These are phyloP conservation scores for Solenopsis fugax DNA, from an alignment of 1,140 invertebrate genomes.

Conservation along the genomic window DNA sequence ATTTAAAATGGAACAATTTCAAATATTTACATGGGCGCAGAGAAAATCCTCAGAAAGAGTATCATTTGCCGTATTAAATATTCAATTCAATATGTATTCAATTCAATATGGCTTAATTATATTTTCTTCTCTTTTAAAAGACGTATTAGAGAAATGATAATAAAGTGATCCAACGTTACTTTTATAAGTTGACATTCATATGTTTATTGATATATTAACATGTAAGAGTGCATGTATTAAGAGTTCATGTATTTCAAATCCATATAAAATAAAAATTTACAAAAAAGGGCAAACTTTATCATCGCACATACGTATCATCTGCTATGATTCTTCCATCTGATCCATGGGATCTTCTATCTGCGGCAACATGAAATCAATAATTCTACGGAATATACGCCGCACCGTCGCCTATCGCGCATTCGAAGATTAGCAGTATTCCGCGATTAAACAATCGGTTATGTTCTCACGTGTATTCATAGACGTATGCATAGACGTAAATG, in stretches of 20 bases:
- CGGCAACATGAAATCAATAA: not conserved
- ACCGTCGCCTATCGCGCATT: not conserved
- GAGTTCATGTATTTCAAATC: not conserved
- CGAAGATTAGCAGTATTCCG: constrained; percentile 50
- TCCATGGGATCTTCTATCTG: not conserved
- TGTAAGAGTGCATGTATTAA: not conserved
- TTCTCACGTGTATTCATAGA: constrained; percentile 51
- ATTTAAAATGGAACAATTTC: no score
- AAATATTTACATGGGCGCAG: no score
- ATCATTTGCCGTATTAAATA: no score
- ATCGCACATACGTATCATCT: not conserved
- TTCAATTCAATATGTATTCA: no score
- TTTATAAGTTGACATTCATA: no score
- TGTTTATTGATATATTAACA: no score
- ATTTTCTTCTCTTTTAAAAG: no score
- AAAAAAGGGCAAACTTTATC: not conserved
- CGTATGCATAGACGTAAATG: constrained; percentile 24
- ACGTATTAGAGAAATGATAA: no score
- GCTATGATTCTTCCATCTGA: not conserved
- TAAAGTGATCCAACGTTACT: no score
- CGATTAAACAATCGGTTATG: constrained; percentile 51
- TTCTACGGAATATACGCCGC: not conserved
- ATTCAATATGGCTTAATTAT: no score
- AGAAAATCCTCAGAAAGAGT: no score
- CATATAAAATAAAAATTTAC: not conserved